Percentiles rank a stretch among this genome's conserved stretches.
phyloP scores from a whole-genome alignment of 2,888 invertebrate genomes.

The Mesodorylaimus sp. region DNA sequence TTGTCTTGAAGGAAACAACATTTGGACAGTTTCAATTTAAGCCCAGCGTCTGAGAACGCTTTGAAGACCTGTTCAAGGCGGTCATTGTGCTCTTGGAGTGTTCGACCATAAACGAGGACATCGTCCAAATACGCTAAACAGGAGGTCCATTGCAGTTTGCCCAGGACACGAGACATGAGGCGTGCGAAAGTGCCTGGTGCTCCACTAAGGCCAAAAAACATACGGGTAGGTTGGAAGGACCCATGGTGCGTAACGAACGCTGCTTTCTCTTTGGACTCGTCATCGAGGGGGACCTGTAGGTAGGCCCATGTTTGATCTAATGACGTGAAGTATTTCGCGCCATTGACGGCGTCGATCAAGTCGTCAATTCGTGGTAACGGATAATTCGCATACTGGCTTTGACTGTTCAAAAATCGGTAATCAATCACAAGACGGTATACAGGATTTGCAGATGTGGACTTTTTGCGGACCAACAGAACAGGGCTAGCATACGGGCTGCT shows the following conservation, averaged over 20 bases:
- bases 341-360: neutral
- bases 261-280: slow-evolving; percentile 12
- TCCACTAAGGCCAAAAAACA: slow-evolving; percentile 14
- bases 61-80: slow-evolving; percentile 14
- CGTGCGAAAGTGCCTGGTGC: slow-evolving; percentile 14
- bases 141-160: slow-evolving; percentile 12
- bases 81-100: slow-evolving; percentile 15
- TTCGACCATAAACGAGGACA: slow-evolving; percentile 14
- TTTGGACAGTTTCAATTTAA: slow-evolving; percentile 21
- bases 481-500: neutral
- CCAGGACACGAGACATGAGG: slow-evolving; percentile 1
- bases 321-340: slow-evolving; percentile 5
- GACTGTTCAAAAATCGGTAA: too few relatives aligned
- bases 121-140: slow-evolving; percentile 18
- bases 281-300: slow-evolving; percentile 6
- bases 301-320: slow-evolving; percentile 9
- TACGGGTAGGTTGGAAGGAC: slow-evolving; percentile 12
- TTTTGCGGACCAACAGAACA: neutral
- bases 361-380: slow-evolving; percentile 2
- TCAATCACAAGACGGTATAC: neutral
- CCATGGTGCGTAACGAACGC: slow-evolving; percentile 11
- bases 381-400: too few relatives aligned
- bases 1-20: slow-evolving; percentile 11
- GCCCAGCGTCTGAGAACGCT: slow-evolving; percentile 1
- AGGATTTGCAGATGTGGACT: too few relatives aligned